Evolutionary conservation across 2,888 invertebrate genomes (phyloP).

Genomic region (Drosophila rellima): DNA sequence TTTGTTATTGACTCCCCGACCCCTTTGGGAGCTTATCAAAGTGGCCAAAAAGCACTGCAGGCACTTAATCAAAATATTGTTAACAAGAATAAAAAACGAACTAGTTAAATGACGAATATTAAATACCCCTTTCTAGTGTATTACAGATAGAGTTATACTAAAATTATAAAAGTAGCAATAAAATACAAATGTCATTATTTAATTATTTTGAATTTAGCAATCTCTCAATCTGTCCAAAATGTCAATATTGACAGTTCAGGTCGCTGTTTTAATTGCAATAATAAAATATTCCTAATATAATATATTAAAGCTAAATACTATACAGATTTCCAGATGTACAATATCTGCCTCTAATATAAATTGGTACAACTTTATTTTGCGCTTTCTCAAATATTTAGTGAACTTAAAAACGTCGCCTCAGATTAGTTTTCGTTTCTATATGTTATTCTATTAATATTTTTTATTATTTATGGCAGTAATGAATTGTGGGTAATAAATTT

Average conservation of each 20-base stretch:
- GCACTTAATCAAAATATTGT: conserved; percentile 39
- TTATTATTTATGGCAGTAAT: conserved; percentile 45
- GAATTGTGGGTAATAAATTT: conserved; percentile 31
- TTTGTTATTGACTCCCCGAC: background rate
- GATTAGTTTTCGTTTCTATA: conserved; percentile 35
- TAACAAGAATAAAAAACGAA: conserved; percentile 11
- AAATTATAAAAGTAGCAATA: background rate
- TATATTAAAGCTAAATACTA: background rate
- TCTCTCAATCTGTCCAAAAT: background rate
- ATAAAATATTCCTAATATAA: background rate
- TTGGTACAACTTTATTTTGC: background rate
- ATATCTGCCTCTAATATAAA: background rate
- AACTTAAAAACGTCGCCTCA: conserved; percentile 22
- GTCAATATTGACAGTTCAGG: background rate
- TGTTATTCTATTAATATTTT: conserved; percentile 14
- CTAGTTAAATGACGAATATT: background rate
- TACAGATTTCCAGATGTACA: background rate
- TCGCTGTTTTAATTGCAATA: background rate
- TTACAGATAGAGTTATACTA: background rate
- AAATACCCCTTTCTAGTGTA: background rate
- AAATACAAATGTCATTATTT: background rate
- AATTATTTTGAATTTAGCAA: background rate
- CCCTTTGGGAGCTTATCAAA: conserved; percentile 40
- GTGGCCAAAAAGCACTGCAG: conserved; percentile 18
- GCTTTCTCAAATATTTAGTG: background rate